Evolutionary conservation across 2,113 vertebrate species (phyloP).

Genomic region (Dicaeum eximium): DNA sequence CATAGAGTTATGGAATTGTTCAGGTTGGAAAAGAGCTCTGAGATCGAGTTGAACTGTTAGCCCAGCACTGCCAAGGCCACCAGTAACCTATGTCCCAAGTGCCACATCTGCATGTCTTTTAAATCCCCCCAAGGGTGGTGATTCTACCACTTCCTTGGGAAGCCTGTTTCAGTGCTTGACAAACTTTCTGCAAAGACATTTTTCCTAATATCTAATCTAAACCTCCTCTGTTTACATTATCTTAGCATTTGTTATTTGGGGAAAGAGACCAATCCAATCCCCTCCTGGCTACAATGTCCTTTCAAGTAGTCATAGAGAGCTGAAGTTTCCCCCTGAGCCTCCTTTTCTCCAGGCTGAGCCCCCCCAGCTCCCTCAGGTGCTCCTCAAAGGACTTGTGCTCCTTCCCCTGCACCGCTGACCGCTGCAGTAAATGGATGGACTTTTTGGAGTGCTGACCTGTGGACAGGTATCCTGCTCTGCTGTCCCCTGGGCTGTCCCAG

Average conservation of each 20-base stretch:
- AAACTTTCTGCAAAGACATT: background rate
- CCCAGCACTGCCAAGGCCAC: background rate
- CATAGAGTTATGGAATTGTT: background rate
- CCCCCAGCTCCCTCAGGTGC: background rate
- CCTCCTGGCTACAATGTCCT: background rate
- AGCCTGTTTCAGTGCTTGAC: background rate
- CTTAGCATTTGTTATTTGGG: background rate
- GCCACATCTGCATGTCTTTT: background rate
- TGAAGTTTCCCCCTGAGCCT: background rate
- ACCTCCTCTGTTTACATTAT: background rate
- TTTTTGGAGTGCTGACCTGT: background rate
- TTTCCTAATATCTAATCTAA: background rate
- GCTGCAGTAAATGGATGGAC: background rate
- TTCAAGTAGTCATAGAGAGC: background rate
- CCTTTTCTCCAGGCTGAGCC: background rate
- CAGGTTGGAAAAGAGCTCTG: background rate
- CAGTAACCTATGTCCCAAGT: background rate
- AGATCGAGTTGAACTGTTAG: rapidly evolving
- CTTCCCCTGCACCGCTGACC: background rate
- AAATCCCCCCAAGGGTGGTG: background rate
- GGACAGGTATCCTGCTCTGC: background rate
- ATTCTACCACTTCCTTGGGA: background rate
- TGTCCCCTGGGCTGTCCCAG: background rate
- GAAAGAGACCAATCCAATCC: background rate
- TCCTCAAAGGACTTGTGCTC: background rate